These are phyloP conservation scores for Zaprionus tsacasi DNA, from an alignment of 1,140 invertebrate species.

Conservation along the genomic window DNA sequence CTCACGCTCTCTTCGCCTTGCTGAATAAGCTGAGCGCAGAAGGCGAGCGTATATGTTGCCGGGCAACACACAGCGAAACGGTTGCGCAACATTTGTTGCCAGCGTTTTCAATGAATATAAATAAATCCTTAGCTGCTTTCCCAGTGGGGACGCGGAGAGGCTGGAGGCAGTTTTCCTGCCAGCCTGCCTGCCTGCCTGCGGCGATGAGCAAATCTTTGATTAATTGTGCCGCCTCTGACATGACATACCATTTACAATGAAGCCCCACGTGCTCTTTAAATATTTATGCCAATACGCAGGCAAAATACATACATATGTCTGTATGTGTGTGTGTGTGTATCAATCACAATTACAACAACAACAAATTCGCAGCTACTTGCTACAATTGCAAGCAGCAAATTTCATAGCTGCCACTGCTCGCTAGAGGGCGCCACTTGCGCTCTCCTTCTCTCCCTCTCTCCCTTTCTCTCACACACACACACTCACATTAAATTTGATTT, in stretches of 20 bases:
- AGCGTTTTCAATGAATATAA: constrained; percentile 2
- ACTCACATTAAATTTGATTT: constrained; percentile 83
- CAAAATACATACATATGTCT: constrained; percentile 19
- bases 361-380: constrained; percentile 39
- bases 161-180: neutral
- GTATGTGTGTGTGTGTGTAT: constrained; percentile 34
- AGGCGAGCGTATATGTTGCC: constrained; percentile 9
- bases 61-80: neutral
- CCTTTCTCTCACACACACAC: constrained; percentile 26
- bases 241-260: constrained; percentile 77
- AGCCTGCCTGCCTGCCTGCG: constrained; percentile 37
- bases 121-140: constrained; percentile 3
- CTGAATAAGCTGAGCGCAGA: constrained; percentile 18
- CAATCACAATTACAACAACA: constrained; percentile 55
- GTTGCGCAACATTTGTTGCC: neutral
- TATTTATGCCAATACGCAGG: constrained; percentile 57
- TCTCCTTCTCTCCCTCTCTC: constrained; percentile 1
- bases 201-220: constrained; percentile 77
- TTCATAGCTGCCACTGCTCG: constrained; percentile 22
- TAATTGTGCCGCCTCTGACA: constrained; percentile 75
- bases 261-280: constrained; percentile 81
- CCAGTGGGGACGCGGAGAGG: neutral
- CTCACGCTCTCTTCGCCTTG: neutral
- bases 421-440: constrained; percentile 55
- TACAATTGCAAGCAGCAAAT: constrained; percentile 42